A percentile compares a stretch with the other conserved stretches of the same genome.
These are phyloP conservation scores for Sylvia atricapilla DNA, from an alignment of 2,113 vertebrate genomes.

Conservation along the genomic window DNA sequence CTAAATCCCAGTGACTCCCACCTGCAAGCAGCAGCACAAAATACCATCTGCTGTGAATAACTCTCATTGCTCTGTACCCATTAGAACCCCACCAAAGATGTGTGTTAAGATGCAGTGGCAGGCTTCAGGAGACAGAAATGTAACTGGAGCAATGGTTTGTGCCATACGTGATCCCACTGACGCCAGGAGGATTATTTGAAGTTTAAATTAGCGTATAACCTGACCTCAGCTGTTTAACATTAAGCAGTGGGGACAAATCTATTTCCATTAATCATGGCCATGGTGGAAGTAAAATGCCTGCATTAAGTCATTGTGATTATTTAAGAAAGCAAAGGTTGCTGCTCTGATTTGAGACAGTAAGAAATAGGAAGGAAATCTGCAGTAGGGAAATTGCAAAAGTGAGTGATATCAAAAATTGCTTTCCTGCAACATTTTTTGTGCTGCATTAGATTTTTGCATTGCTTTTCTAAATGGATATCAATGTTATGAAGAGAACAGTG, in stretches of 20 bases:
- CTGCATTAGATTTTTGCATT: neutral
- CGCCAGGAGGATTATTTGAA: neutral
- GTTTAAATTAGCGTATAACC: constrained; percentile 12
- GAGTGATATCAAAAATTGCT: neutral
- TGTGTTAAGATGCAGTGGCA: neutral
- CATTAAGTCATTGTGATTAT: neutral
- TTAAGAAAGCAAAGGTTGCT: neutral
- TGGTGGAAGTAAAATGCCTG: neutral
- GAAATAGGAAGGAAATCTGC: neutral
- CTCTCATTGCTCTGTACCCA: neutral
- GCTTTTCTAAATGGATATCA: neutral
- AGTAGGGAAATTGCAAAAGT: neutral
- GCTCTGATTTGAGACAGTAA: neutral
- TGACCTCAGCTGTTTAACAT: constrained; percentile 4
- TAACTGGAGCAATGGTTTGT: neutral
- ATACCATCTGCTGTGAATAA: neutral
- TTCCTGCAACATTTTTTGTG: neutral
- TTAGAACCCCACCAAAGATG: neutral
- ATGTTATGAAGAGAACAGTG: neutral
- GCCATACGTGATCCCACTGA: neutral
- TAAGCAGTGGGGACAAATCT: neutral
- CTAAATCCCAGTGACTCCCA: neutral
- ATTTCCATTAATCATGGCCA: neutral
- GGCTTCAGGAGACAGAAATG: neutral
- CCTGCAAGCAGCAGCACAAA: neutral